These are phyloP conservation scores for Cryptus armator DNA, from an alignment of 2,888 invertebrate genomes.

Conservation along the genomic window DNA sequence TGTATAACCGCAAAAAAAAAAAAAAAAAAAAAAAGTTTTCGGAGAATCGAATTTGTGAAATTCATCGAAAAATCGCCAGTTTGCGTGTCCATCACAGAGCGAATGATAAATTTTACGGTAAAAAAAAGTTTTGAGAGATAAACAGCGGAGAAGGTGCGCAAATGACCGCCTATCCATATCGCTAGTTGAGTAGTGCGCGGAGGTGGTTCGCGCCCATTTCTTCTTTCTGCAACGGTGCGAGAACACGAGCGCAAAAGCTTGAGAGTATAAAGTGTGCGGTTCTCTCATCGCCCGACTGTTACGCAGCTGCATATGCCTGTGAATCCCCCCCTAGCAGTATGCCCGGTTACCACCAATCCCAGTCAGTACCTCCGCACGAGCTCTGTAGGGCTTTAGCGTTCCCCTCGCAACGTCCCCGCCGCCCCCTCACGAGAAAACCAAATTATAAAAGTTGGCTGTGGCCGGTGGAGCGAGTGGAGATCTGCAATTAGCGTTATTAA, in stretches of 20 bases:
- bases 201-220: slow-evolving; percentile 4
- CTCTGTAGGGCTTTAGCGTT: slow-evolving; percentile 25
- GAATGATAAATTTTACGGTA: not conserved
- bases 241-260: not conserved
- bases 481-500: slow-evolving; percentile 75
- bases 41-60: too few species aligned
- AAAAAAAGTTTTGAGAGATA: not conserved
- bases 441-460: slow-evolving; percentile 69
- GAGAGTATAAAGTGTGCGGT: slow-evolving; percentile 23
- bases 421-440: slow-evolving; percentile 42
- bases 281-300: slow-evolving; percentile 1
- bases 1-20: too few species aligned
- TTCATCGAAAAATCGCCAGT: not conserved
- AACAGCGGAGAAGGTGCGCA: not conserved
- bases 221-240: not conserved
- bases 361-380: not conserved
- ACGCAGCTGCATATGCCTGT: slow-evolving; percentile 30
- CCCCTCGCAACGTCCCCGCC: not conserved
- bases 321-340: not conserved
- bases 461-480: slow-evolving; percentile 63
- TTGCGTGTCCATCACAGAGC: not conserved
- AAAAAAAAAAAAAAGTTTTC: too few species aligned
- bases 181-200: not conserved
- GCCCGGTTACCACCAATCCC: slow-evolving; percentile 11
- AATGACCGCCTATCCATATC: slow-evolving; percentile 24